Evolutionary conservation across 2,888 invertebrate species (phyloP).

Genomic region (Cancer borealis): DNA sequence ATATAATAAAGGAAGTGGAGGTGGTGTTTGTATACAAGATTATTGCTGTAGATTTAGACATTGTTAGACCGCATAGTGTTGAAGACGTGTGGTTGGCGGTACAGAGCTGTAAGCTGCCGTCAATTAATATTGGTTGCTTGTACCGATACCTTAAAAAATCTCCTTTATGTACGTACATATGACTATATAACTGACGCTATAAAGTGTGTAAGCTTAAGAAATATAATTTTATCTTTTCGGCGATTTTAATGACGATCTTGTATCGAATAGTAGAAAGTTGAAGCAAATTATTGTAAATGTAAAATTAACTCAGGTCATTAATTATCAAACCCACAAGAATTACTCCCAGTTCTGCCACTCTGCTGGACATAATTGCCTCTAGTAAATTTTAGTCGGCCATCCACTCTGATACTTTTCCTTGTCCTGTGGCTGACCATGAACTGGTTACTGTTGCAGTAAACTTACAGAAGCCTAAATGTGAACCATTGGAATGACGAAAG

Average conservation of each 20-base stretch:
- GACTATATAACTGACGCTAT: slow-evolving; percentile 4
- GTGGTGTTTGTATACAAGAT: background rate
- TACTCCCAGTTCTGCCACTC: background rate
- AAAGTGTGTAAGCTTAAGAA: background rate
- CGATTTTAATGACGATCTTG: too few relatives aligned
- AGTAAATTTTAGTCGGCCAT: background rate
- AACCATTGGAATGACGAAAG: too few relatives aligned
- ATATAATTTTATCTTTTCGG: background rate
- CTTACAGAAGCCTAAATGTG: background rate
- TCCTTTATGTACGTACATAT: background rate
- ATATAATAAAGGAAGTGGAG: slow-evolving; percentile 23
- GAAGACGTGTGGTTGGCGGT: slow-evolving; percentile 17
- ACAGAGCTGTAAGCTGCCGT: background rate
- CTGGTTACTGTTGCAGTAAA: background rate
- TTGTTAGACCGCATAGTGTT: background rate
- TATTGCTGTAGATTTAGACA: background rate
- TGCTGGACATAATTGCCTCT: background rate
- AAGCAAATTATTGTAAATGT: background rate
- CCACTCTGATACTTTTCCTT: background rate
- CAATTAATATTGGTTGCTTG: slow-evolving; percentile 4
- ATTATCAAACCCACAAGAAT: background rate
- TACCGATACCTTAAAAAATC: slow-evolving; percentile 33
- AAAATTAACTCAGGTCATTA: background rate
- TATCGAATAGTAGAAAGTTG: too few relatives aligned
- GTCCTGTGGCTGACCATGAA: background rate